Percentiles rank a stretch among this genome's conserved stretches.
Evolutionary conservation across 2,888 invertebrate genomes (phyloP).

Genomic region (Saturnia japonica): DNA sequence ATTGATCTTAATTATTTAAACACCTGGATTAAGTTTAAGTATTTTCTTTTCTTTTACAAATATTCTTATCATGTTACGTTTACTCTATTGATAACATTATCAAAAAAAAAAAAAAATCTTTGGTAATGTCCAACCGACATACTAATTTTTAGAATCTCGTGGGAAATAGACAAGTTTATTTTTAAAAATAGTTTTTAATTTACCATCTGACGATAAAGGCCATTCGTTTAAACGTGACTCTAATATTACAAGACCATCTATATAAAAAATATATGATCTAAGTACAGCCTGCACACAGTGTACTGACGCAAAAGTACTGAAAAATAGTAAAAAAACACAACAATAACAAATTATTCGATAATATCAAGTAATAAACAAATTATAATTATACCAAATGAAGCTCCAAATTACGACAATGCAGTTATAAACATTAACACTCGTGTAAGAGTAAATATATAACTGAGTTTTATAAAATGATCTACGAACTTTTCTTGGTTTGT

Average conservation of each 20-base stretch:
- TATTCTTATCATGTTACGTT: neutral
- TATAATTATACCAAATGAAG: no score
- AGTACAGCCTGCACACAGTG: no score
- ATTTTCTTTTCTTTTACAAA: neutral
- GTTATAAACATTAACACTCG: neutral
- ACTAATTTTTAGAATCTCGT: neutral
- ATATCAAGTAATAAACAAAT: no score
- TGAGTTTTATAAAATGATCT: neutral
- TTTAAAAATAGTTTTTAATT: neutral
- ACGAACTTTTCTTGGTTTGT: neutral
- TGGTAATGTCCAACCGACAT: neutral
- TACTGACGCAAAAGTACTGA: no score
- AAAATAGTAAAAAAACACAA: no score
- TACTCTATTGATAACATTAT: neutral
- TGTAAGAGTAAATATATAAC: neutral
- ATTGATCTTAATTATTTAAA: neutral
- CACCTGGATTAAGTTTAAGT: neutral
- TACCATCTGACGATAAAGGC: neutral
- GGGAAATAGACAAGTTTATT: neutral
- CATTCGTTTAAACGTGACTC: no score
- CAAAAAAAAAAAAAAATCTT: neutral
- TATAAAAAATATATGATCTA: no score
- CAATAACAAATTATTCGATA: no score
- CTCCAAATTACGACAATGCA: no score
- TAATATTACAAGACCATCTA: no score